phyloP scores from a whole-genome alignment of 2,888 invertebrate genomes.

The Argynnis bischoffii region DNA sequence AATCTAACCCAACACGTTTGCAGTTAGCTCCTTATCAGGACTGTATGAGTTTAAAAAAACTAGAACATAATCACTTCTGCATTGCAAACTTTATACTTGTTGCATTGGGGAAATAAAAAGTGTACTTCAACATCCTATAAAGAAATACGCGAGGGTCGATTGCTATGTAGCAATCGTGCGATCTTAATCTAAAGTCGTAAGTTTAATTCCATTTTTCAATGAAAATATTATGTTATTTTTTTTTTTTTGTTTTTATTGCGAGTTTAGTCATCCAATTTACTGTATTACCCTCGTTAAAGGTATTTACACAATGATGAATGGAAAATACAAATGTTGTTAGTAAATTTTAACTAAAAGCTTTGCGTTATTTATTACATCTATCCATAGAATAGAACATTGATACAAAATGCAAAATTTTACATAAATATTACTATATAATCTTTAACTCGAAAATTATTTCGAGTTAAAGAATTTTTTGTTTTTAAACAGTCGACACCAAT shows the following conservation, averaged over 20 bases:
- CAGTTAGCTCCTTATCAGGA: conserved; percentile 21
- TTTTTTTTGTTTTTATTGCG: conserved; percentile 5
- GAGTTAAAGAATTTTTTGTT: too few relatives aligned
- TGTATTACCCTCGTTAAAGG: too few relatives aligned
- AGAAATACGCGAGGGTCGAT: conserved; percentile 8
- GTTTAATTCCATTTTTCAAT: conserved; percentile 14
- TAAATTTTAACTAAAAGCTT: too few relatives aligned
- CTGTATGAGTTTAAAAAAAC: conserved; percentile 15
- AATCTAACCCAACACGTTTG: conserved; percentile 22
- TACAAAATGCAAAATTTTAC: too few relatives aligned
- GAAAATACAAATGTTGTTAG: too few relatives aligned
- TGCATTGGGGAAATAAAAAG: conserved; percentile 3
- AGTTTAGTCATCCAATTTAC: too few relatives aligned
- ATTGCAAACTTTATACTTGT: conserved; percentile 18
- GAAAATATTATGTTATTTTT: conserved; percentile 1
- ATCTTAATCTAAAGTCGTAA: conserved; percentile 18
- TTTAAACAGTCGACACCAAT: too few relatives aligned
- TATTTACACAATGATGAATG: too few relatives aligned
- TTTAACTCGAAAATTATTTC: too few relatives aligned
- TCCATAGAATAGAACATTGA: too few relatives aligned
- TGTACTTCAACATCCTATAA: conserved; percentile 4
- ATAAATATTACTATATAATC: too few relatives aligned
- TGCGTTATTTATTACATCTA: too few relatives aligned
- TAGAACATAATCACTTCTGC: conserved; percentile 20
- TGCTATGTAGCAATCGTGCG: conserved; percentile 13